Conservation (phyloP, 2,888 invertebrate species). For the Trissolcus brochymenae region DNA sequence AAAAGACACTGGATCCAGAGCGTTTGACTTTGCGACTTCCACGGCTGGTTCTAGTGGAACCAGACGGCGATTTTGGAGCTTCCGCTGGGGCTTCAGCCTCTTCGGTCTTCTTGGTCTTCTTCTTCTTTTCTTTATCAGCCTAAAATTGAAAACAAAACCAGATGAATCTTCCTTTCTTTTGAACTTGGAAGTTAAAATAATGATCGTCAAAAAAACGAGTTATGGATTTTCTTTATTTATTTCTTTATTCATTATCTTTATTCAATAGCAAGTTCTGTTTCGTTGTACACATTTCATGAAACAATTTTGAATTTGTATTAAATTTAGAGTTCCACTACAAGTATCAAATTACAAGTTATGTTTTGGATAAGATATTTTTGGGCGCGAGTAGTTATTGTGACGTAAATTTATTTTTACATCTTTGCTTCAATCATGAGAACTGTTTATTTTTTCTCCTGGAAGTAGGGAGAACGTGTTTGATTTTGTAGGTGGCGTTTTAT, state of each 20-base stretch:
- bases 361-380: not conserved
- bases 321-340: not conserved
- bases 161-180: too few species aligned
- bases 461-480: not conserved
- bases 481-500: slow-evolving; percentile 1
- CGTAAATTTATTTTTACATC: slow-evolving; percentile 4
- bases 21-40: slow-evolving; percentile 89
- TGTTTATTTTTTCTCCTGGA: slow-evolving; percentile 8
- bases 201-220: not conserved
- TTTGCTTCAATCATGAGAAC: not conserved
- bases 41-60: slow-evolving; percentile 84
- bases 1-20: slow-evolving; percentile 96
- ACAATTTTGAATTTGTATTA: too few species aligned
- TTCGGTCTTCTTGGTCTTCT: slow-evolving; percentile 83
- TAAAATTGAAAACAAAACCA: slow-evolving; percentile 68
- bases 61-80: slow-evolving; percentile 77
- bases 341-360: slow-evolving; percentile 4
- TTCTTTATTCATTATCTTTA: too few species aligned
- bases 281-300: too few species aligned
- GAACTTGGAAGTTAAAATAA: too few species aligned
- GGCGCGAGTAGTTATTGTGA: not conserved
- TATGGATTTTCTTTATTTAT: not conserved
- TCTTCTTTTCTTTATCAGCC: slow-evolving; percentile 97
- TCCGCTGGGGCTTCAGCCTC: slow-evolving; percentile 78
- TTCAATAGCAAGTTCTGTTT: too few species aligned